Conservation (phyloP, 2,888 invertebrate species). For the Lithosia quadra region DNA sequence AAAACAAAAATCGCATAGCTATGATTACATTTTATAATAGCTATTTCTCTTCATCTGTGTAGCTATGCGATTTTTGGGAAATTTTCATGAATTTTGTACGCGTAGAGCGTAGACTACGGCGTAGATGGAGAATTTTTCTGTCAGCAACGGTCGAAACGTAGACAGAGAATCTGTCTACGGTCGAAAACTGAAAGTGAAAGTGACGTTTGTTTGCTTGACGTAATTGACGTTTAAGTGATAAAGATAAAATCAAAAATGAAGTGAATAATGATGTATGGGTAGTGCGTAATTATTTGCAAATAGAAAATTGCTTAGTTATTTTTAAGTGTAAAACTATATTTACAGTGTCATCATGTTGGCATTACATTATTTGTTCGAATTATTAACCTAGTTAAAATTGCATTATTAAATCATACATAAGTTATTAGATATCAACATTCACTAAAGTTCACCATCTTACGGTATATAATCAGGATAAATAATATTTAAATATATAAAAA, state of each 20-base stretch:
- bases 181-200: neutral
- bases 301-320: conserved; percentile 14
- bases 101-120: too few species aligned
- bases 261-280: conserved; percentile 11
- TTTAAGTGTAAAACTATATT: conserved; percentile 39
- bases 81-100: too few species aligned
- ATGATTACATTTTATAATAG: too few species aligned
- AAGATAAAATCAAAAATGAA: conserved; percentile 12
- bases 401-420: neutral
- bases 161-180: too few species aligned
- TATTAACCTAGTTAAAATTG: conserved; percentile 71
- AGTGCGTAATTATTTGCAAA: conserved; percentile 50
- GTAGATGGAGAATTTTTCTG: too few species aligned
- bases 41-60: too few species aligned
- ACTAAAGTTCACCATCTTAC: neutral
- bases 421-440: neutral
- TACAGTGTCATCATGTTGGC: conserved; percentile 37
- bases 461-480: conserved; percentile 9
- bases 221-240: conserved; percentile 12
- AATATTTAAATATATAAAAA: conserved; percentile 44
- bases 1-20: too few species aligned
- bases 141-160: too few species aligned
- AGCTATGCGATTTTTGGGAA: too few species aligned
- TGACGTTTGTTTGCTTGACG: neutral
- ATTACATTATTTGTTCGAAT: conserved; percentile 31